These are phyloP conservation scores for Pantherophis vulpinus DNA, from an alignment of 2,797 vertebrate species.

Conservation along the genomic window DNA sequence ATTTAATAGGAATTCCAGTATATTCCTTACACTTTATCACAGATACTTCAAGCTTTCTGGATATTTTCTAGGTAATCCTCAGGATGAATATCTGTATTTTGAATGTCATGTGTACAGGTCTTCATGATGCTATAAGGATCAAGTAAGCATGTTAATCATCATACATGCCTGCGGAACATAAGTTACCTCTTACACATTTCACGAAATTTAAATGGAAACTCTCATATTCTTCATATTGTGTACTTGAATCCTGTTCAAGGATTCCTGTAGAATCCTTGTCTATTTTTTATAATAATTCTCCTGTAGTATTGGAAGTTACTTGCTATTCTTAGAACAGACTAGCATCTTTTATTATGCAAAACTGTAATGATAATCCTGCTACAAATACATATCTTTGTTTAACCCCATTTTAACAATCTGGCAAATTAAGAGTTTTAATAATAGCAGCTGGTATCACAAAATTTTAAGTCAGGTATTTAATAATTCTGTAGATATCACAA, in stretches of 20 bases:
- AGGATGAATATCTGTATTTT: slow-evolving; percentile 41
- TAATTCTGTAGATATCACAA: not conserved
- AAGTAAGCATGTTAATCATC: not conserved
- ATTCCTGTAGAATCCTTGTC: not conserved
- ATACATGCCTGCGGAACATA: slow-evolving; percentile 40
- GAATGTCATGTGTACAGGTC: slow-evolving; percentile 33
- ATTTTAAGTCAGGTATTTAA: not conserved
- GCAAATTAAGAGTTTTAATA: not conserved
- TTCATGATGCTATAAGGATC: slow-evolving; percentile 4
- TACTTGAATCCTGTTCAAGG: not conserved
- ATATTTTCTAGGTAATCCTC: slow-evolving; percentile 24
- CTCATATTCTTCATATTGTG: slow-evolving; percentile 26
- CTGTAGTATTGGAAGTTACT: slow-evolving; percentile 24
- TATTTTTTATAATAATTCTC: slow-evolving; percentile 8
- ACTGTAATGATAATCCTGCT: slow-evolving; percentile 3
- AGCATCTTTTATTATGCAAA: slow-evolving; percentile 27
- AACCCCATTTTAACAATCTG: slow-evolving; percentile 3
- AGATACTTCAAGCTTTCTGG: slow-evolving; percentile 14
- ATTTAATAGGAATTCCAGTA: slow-evolving; percentile 13
- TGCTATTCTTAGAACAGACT: slow-evolving; percentile 50
- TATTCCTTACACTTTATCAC: slow-evolving; percentile 30
- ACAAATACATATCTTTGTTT: slow-evolving; percentile 13
- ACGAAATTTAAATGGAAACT: slow-evolving; percentile 45
- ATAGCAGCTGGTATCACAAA: not conserved
- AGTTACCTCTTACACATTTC: slow-evolving; percentile 37